A percentile compares a stretch with the other conserved stretches of the same genome.
phyloP scores from a whole-genome alignment of 1,140 invertebrate species.

The Lethrus apterus region DNA sequence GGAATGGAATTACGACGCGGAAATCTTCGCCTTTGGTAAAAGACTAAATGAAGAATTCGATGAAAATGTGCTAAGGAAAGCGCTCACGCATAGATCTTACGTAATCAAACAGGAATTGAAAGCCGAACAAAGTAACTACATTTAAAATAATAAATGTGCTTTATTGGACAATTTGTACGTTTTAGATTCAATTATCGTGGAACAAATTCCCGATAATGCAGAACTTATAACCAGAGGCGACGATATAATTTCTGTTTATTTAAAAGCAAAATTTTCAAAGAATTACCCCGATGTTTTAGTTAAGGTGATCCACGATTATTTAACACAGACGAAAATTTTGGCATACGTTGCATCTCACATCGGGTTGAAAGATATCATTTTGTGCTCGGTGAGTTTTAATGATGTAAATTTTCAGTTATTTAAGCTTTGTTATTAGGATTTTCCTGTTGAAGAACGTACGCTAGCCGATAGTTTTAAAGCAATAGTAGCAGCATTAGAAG shows the following conservation, averaged over 20 bases:
- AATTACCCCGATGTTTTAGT: conserved; percentile 54
- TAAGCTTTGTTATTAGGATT: conserved; percentile 53
- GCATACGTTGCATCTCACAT: conserved; percentile 63
- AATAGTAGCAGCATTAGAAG: conserved; percentile 69
- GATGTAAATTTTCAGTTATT: conserved; percentile 8
- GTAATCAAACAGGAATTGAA: conserved; percentile 59
- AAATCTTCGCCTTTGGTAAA: conserved; percentile 81
- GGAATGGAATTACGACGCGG: conserved; percentile 84
- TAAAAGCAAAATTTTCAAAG: conserved; percentile 54
- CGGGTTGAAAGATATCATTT: conserved; percentile 75
- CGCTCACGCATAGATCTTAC: conserved; percentile 76
- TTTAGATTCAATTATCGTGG: no score
- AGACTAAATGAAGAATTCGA: conserved; percentile 81
- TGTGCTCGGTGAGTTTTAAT: conserved; percentile 54
- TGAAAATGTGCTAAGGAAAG: conserved; percentile 56
- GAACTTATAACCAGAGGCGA: conserved; percentile 60
- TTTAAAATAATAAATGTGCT: no score
- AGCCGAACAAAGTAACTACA: conserved; percentile 14
- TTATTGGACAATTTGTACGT: no score
- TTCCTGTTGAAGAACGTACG: conserved; percentile 60
- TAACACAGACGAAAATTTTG: conserved; percentile 59
- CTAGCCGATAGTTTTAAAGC: conserved; percentile 73
- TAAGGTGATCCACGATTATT: conserved; percentile 55
- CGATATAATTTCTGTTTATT: conserved; percentile 48
- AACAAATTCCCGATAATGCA: conserved; percentile 57